Evolutionary conservation across 2,113 vertebrate genomes (phyloP), one percentile per base, ranked within the genome.

Genomic region (Regulus satrapa): DNA sequence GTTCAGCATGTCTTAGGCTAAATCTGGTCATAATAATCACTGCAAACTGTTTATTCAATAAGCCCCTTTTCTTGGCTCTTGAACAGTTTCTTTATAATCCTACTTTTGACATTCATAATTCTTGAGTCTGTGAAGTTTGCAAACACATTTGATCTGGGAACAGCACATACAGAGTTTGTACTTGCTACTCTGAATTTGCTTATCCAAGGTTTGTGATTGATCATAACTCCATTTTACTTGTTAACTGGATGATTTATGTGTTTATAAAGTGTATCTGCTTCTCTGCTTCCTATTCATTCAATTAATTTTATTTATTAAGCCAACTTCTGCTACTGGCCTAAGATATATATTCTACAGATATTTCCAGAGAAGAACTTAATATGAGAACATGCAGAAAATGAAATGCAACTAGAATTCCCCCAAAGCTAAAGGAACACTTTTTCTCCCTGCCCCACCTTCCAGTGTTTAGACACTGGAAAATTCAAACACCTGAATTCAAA

Each of bases 231-330:
- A 18, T 89, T 87, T 95, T 45, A 16, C 58, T 56, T 85, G 45
- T 82, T 79, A 74, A 26, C 66, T 90, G 74, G 24, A 75, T 85
- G 75, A 96, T 94, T 85, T 90, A 90, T 64, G 64, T 67, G 40
- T 56, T 94, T 94, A 67, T 89, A 63, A 92, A 94, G 41, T 56
- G 78, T 78, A 62, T 91, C 67, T 79, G n/a, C 61, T 83, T 80
- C 72, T 45, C 56, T 81, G 49, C 49, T 96, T 94, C 67, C 71
- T 90, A 8, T 86, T 46, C 25, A 56, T 91, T 86, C n/a, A 23
- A 10, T 69, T 90, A 3, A 34, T 82, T 85, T 75, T 82, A 75
- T 88, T 90, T 77, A 88, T 77, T 74, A 91, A 88, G 52, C 24
- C 43, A 86, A 1, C 12, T 77, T 88, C 48, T 86, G 75, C 79